Evolutionary conservation across 2,113 vertebrate genomes (phyloP).

Genomic region (Podocnemis expansa): DNA sequence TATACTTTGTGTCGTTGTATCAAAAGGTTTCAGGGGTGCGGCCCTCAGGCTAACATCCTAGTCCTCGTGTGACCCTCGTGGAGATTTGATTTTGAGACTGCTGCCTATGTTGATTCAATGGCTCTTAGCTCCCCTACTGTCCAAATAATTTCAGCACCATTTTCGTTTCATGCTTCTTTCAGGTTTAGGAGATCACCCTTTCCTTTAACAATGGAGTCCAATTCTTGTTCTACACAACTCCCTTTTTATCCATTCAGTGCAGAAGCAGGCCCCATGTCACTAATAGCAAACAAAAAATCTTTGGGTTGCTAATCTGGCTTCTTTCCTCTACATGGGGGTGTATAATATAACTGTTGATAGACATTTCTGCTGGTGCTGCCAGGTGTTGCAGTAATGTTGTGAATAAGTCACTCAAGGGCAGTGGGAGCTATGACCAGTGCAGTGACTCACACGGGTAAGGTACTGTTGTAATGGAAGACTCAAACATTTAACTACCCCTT

Average conservation of each 20-base stretch:
- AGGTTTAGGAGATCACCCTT: background rate
- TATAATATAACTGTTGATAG: fast-evolving
- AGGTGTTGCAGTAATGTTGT: background rate
- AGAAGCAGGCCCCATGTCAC: background rate
- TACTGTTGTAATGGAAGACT: slow-evolving; percentile 19
- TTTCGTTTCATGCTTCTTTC: background rate
- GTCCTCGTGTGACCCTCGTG: no score
- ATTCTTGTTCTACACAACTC: background rate
- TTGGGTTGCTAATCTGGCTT: background rate
- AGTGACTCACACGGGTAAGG: background rate
- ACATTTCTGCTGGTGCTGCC: background rate
- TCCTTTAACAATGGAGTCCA: background rate
- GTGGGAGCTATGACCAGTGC: slow-evolving; percentile 24
- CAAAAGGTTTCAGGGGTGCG: no score
- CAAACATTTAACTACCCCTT: background rate
- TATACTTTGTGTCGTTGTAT: no score
- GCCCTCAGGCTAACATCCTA: no score
- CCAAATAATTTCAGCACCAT: no score
- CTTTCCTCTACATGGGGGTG: background rate
- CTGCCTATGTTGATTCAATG: no score
- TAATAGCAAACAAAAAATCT: background rate
- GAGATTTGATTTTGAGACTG: no score
- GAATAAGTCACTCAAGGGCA: background rate
- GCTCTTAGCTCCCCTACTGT: no score
- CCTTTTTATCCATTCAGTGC: background rate